These are phyloP conservation scores for Platyscapa corneri DNA, from an alignment of 1,140 invertebrate species.

Conservation along the genomic window DNA sequence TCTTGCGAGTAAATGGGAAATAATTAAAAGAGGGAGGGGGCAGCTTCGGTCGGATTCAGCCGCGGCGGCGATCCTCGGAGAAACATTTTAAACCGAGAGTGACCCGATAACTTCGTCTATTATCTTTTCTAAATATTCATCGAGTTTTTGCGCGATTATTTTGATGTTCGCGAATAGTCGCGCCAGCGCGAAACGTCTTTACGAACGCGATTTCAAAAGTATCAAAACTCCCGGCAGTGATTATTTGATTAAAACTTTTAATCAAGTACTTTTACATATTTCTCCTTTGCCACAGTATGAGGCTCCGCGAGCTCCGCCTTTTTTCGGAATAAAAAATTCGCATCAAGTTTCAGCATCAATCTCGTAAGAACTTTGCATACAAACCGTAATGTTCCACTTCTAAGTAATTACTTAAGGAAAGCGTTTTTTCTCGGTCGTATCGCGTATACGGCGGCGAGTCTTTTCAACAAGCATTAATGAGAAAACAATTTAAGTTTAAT, in stretches of 20 bases:
- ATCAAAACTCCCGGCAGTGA: not conserved
- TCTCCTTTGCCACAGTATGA: not conserved
- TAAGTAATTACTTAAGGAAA: not conserved
- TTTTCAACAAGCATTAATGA: not conserved
- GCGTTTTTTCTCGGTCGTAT: too few relatives aligned
- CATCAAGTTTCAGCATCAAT: slow-evolving; percentile 46
- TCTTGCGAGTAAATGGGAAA: too few relatives aligned
- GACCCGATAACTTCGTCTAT: slow-evolving; percentile 45
- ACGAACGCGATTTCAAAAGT: not conserved
- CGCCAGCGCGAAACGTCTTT: not conserved
- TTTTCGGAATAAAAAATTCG: not conserved
- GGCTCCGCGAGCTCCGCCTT: too few relatives aligned
- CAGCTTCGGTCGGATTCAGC: too few relatives aligned
- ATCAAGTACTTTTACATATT: slow-evolving; percentile 27
- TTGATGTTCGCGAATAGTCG: slow-evolving; percentile 2
- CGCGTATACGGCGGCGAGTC: not conserved
- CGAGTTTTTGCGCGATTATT: slow-evolving; percentile 49
- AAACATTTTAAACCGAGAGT: slow-evolving; percentile 53
- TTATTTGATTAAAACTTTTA: slow-evolving; percentile 47
- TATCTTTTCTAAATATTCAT: slow-evolving; percentile 60
- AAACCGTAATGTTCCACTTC: slow-evolving; percentile 6
- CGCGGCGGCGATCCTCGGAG: too few relatives aligned
- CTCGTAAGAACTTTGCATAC: slow-evolving; percentile 36
- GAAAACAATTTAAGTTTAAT: not conserved
- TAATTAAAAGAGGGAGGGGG: too few relatives aligned